Evolutionary conservation across 2,113 vertebrate genomes (phyloP).

Genomic region (Rana temporaria): DNA sequence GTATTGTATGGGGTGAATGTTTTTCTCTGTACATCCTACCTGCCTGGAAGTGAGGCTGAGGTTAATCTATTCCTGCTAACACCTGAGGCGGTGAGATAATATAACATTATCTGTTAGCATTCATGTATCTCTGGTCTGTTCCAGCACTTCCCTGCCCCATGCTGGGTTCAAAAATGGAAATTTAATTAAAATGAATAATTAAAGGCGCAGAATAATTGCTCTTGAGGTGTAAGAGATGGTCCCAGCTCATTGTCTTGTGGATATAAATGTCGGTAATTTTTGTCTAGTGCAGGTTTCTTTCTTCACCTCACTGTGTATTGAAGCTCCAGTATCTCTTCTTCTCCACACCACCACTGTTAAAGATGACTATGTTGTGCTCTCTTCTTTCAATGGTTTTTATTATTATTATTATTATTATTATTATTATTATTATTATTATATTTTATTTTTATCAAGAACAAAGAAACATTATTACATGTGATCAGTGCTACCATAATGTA

Average conservation of each 20-base stretch:
- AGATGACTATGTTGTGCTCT: too few species aligned
- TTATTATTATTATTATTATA: too few species aligned
- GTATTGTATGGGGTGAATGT: background rate
- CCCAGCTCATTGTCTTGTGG: slow-evolving; percentile 15
- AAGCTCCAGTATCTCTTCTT: too few species aligned
- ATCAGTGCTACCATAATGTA: too few species aligned
- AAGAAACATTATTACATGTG: too few species aligned
- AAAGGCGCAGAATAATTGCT: slow-evolving; percentile 39
- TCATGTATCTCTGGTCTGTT: slow-evolving; percentile 8
- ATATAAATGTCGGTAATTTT: background rate
- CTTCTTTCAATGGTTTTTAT: too few species aligned
- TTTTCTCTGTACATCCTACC: background rate
- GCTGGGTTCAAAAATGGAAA: slow-evolving; percentile 52
- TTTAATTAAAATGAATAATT: slow-evolving; percentile 57
- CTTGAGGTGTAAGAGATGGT: slow-evolving; percentile 23
- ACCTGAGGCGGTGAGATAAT: slow-evolving; percentile 14
- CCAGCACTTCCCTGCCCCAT: background rate
- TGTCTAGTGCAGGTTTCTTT: background rate
- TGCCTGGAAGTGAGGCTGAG: background rate
- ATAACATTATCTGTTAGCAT: background rate
- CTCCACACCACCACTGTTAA: too few species aligned
- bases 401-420: too few species aligned
- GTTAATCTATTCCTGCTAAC: slow-evolving; percentile 3
- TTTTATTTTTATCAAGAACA: too few species aligned
- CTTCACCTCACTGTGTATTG: background rate